phyloP scores from a whole-genome alignment of 2,888 invertebrate genomes.

The Caenorhabditis macrosperma region DNA sequence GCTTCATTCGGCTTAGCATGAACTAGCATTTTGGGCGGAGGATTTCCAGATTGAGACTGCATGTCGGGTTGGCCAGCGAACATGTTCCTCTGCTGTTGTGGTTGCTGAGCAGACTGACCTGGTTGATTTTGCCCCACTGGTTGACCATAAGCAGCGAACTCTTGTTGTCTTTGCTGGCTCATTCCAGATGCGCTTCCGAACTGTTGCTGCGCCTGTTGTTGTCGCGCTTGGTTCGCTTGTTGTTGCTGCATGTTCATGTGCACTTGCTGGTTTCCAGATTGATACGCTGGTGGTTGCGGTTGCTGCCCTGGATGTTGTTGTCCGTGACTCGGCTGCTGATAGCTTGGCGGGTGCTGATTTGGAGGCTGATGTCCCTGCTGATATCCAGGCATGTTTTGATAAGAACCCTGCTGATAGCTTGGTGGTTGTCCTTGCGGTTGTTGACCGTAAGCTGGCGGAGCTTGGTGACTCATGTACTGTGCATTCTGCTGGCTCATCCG shows the following conservation, averaged over 20 bases:
- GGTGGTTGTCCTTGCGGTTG: conserved; percentile 36
- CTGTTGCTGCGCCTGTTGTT: conserved; percentile 3
- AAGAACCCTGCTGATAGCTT: conserved; percentile 39
- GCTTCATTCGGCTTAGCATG: conserved; percentile 19
- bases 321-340: conserved; percentile 33
- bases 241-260: conserved; percentile 47
- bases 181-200: conserved; percentile 1
- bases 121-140: not conserved
- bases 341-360: conserved; percentile 22
- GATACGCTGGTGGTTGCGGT: conserved; percentile 28
- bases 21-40: conserved; percentile 18
- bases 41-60: conserved; percentile 10
- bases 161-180: conserved; percentile 16
- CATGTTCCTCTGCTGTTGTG: conserved; percentile 24
- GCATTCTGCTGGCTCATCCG: conserved; percentile 15
- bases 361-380: conserved; percentile 13
- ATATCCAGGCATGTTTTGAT: conserved; percentile 26
- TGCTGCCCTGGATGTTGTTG: conserved; percentile 27
- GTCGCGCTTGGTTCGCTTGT: conserved; percentile 12
- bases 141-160: conserved; percentile 3
- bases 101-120: conserved; percentile 3
- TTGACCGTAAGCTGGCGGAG: conserved; percentile 6
- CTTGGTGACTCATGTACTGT: conserved; percentile 41
- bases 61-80: conserved; percentile 5
- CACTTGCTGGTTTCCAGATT: conserved; percentile 39